phyloP scores from a whole-genome alignment of 2,888 invertebrate genomes.

The Drosophila incognita region DNA sequence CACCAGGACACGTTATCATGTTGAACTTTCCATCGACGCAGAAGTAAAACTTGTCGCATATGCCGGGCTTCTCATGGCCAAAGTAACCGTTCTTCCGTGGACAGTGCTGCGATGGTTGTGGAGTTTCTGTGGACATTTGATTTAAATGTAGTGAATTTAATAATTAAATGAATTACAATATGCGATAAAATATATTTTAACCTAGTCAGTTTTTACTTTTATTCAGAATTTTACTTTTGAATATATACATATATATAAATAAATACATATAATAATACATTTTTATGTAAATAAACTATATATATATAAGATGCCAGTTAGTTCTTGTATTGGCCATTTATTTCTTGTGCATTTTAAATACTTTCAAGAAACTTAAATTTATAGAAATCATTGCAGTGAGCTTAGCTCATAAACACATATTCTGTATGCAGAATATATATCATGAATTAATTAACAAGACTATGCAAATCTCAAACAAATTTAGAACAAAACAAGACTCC shows the following conservation, averaged over 20 bases:
- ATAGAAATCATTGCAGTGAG: background rate
- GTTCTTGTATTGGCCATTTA: background rate
- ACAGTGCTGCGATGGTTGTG: conserved; percentile 90
- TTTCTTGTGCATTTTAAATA: background rate
- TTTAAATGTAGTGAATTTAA: background rate
- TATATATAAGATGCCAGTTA: background rate
- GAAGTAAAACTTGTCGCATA: conserved; percentile 94
- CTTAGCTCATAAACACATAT: background rate
- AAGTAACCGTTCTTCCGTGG: conserved; percentile 94
- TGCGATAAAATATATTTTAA: too few relatives aligned
- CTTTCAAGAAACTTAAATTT: background rate
- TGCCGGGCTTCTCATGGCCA: conserved; percentile 90
- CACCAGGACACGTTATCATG: conserved; percentile 94
- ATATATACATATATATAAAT: too few relatives aligned
- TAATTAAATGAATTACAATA: too few relatives aligned
- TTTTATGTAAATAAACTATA: background rate
- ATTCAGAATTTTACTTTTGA: too few relatives aligned
- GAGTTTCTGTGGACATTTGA: conserved; percentile 87
- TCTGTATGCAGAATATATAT: background rate
- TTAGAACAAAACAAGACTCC: background rate
- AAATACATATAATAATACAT: too few relatives aligned
- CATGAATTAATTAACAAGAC: background rate
- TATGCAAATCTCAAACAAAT: background rate
- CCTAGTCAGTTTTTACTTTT: too few relatives aligned
- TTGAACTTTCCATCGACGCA: conserved; percentile 96